Evolutionary conservation across 2,888 invertebrate species (phyloP), one percentile per base, ranked within the genome.

Genomic region (Steinernema carpocapsae): DNA sequence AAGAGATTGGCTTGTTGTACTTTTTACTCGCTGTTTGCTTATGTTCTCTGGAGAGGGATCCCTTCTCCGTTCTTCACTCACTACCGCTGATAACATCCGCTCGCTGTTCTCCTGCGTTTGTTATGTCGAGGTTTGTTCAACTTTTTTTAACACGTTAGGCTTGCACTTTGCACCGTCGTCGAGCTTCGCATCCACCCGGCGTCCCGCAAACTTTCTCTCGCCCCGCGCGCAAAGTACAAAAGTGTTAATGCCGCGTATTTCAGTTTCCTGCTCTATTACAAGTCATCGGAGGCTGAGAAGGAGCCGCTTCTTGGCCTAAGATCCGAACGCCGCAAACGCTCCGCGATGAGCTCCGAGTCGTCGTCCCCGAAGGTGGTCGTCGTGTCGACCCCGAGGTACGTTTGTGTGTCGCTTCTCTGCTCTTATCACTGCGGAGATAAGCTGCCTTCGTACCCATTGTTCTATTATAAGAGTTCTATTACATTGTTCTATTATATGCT

Each of bases 41-140:
- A 14, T 64, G 64, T 26, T 56, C n/a, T 48, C 17, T 48, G 48
- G 17, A 19, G 48, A 48, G 48, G 48, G 48, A 64, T 64, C 64
- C 64, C 29, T 64, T 19, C 26, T 24, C 56, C 22, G 56, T 12
- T 26, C 17, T 26, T 6, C 64, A 29, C 19, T 64, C 64, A 64
- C 64, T 52, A 37, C 48, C 48, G 56, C 22, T 56, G 64, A 64
- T 64, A 64, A 64, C 32, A 64, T 64, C 17, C 32, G 52, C 22
- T 12, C 64, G 14, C 26, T 26, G 64, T 17, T 12, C 64, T 24
- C 17, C 19, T 32, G 29, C 64, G 29, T n/a, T 64, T 64, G 64
- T 32, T 64, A 64, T 64, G 64, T 64, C 64, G 29, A 64, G 64
- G 64, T 64, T 64, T 26, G 64, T 64, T 64, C 17, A 48, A 7